These are phyloP conservation scores for Aphidoletes aphidimyza DNA, from an alignment of 2,888 invertebrate species.

Conservation along the genomic window DNA sequence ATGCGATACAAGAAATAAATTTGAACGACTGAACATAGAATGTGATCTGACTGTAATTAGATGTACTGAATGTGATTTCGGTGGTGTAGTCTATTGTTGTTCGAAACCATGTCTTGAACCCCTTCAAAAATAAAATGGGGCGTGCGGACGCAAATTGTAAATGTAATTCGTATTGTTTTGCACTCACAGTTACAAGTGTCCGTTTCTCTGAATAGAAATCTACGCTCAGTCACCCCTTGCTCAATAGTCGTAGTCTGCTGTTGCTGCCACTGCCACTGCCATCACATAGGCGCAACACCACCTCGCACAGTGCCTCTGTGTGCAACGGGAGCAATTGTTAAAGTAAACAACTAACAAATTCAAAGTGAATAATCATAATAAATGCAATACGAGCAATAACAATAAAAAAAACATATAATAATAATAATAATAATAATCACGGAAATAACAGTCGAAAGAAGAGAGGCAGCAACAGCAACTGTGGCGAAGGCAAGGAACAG, in stretches of 20 bases:
- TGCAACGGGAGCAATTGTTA: not conserved
- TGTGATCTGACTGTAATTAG: not conserved
- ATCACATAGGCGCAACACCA: not conserved
- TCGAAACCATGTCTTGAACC: not conserved
- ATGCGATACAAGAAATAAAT: no score
- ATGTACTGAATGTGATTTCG: not conserved
- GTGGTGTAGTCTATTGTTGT: not conserved
- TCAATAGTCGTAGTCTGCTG: not conserved
- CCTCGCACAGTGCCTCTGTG: not conserved
- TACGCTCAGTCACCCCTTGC: slow-evolving; percentile 13
- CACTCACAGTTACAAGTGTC: not conserved
- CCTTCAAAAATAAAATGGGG: not conserved
- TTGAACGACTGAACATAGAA: not conserved
- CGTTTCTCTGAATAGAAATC: not conserved
- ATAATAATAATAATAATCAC: slow-evolving; percentile 22
- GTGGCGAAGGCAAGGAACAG: no score
- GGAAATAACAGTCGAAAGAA: not conserved
- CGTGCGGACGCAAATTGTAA: not conserved
- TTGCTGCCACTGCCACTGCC: not conserved
- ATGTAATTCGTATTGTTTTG: slow-evolving; percentile 13
- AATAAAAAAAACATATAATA: no score
- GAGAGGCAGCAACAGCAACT: not conserved
- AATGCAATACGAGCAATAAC: slow-evolving; percentile 43
- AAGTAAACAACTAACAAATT: slow-evolving; percentile 49
- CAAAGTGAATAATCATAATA: slow-evolving; percentile 49